Conservation (phyloP, 2,113 vertebrate species). For the Astatotilapia flaviijosephi region DNA sequence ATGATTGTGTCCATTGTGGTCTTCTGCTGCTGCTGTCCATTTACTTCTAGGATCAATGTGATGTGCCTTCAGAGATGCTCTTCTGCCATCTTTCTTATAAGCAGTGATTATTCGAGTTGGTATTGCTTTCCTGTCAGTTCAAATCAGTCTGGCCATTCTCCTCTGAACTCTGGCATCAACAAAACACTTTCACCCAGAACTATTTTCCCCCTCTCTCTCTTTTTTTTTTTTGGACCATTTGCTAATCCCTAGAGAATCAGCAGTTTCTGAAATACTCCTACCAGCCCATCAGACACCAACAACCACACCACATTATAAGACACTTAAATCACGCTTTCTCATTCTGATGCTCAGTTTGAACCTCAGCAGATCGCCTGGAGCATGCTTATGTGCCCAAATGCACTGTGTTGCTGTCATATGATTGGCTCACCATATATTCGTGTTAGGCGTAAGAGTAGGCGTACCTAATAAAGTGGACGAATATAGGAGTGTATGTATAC, state of each 20-base stretch:
- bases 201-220: accelerated
- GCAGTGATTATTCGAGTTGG: neutral
- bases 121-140: neutral
- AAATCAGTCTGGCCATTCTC: neutral
- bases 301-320: neutral
- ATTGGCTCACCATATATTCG: neutral
- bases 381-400: neutral
- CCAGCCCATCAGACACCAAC: neutral
- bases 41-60: neutral
- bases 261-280: neutral
- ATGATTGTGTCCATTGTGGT: neutral
- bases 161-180: neutral
- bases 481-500: neutral
- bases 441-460: neutral
- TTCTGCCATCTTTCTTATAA: neutral
- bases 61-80: neutral
- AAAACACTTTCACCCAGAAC: neutral
- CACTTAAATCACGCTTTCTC: neutral
- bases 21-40: neutral
- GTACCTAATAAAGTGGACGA: neutral
- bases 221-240: neutral
- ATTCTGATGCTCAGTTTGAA: neutral
- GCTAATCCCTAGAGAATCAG: neutral
- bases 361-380: neutral
- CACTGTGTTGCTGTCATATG: neutral